These are phyloP conservation scores for Mercenaria mercenaria DNA, from an alignment of 1,140 invertebrate species.

Conservation along the genomic window DNA sequence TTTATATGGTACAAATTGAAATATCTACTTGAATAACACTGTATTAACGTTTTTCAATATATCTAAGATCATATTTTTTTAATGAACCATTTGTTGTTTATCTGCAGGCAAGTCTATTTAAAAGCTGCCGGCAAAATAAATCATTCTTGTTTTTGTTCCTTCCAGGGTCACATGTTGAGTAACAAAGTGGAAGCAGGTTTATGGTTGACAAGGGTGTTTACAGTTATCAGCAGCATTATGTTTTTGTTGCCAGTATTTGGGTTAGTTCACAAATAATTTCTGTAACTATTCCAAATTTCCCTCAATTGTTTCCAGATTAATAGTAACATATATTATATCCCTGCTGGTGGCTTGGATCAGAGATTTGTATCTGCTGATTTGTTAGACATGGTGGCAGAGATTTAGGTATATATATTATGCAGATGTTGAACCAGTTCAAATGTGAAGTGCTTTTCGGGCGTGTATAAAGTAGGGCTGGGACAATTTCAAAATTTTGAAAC, in stretches of 20 bases:
- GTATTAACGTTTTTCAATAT: too few relatives aligned
- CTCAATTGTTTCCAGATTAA: neutral
- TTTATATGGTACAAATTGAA: too few relatives aligned
- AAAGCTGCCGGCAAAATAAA: neutral
- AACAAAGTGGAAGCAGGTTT: slow-evolving; percentile 95
- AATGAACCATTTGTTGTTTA: neutral
- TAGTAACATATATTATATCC: neutral
- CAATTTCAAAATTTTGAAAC: too few relatives aligned
- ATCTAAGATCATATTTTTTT: neutral
- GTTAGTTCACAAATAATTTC: slow-evolving; percentile 88
- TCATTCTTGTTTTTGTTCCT: slow-evolving; percentile 32
- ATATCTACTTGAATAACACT: too few relatives aligned
- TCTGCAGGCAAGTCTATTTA: neutral
- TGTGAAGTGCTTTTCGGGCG: too few relatives aligned
- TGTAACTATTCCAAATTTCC: too few relatives aligned
- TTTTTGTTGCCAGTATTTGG: slow-evolving; percentile 96
- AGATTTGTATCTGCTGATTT: too few relatives aligned
- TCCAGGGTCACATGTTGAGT: slow-evolving; percentile 89
- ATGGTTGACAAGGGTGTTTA: slow-evolving; percentile 93
- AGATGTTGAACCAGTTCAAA: too few relatives aligned
- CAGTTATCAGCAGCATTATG: slow-evolving; percentile 92
- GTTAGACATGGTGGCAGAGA: neutral
- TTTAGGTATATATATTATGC: too few relatives aligned
- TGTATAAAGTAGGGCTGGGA: too few relatives aligned
- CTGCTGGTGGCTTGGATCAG: too few relatives aligned